These are phyloP conservation scores for Nephila pilipes DNA, from an alignment of 1,140 invertebrate species.

Conservation along the genomic window DNA sequence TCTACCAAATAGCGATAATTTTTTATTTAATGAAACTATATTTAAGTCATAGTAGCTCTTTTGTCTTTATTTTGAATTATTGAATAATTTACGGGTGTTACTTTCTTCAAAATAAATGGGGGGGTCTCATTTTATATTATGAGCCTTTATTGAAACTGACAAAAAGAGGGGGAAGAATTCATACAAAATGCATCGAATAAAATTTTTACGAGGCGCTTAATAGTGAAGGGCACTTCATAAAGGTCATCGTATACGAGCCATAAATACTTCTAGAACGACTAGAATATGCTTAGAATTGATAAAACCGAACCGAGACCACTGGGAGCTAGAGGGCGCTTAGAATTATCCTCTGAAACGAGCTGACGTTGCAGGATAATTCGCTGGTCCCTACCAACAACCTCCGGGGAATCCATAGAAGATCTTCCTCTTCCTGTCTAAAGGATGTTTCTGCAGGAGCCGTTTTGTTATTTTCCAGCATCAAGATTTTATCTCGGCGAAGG, in stretches of 20 bases:
- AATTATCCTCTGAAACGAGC: constrained; percentile 37
- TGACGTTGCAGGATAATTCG: constrained; percentile 3
- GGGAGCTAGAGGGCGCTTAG: background rate
- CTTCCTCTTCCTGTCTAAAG: constrained; percentile 2
- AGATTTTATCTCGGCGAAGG: constrained; percentile 11
- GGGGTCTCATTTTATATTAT: background rate
- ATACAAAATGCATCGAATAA: background rate
- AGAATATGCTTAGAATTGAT: constrained; percentile 17
- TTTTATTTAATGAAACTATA: too few species aligned
- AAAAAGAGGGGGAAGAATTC: background rate
- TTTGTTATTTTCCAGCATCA: background rate
- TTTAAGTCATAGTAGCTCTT: too few species aligned
- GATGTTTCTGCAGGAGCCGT: background rate
- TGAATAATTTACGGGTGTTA: too few species aligned
- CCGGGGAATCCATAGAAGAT: background rate
- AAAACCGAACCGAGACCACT: background rate
- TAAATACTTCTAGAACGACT: background rate
- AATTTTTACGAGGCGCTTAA: constrained; percentile 9
- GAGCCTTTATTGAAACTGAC: too few species aligned
- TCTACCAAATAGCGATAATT: too few species aligned
- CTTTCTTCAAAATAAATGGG: background rate
- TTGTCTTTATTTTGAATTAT: too few species aligned
- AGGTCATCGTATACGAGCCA: background rate
- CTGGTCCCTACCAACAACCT: constrained; percentile 11
- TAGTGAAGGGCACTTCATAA: constrained; percentile 15